Percentiles rank a stretch among this genome's conserved stretches.
Evolutionary conservation across 1,140 invertebrate species (phyloP).

Genomic region (Drosophila melanica): DNA sequence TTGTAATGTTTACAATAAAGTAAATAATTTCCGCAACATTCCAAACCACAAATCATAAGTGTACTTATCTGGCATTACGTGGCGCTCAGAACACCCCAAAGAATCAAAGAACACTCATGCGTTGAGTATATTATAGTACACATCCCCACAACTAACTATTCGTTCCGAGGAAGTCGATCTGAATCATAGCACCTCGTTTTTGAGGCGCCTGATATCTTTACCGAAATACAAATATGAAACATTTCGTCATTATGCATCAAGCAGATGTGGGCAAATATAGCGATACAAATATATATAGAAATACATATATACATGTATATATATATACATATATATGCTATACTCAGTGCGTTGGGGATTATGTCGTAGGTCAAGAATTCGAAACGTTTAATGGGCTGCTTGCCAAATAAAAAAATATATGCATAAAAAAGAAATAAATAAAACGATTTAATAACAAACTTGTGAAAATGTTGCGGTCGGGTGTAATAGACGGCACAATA

Average conservation of each 20-base stretch:
- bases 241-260: slow-evolving; percentile 60
- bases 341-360: not conserved
- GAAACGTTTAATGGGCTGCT: slow-evolving; percentile 35
- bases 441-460: not conserved
- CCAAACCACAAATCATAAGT: not conserved
- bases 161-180: slow-evolving; percentile 30
- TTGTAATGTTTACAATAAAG: too few relatives aligned
- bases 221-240: slow-evolving; percentile 50
- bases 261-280: slow-evolving; percentile 25
- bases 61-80: slow-evolving; percentile 16
- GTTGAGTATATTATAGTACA: slow-evolving; percentile 1
- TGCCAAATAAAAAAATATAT: slow-evolving; percentile 37
- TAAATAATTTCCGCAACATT: not conserved
- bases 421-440: slow-evolving; percentile 8
- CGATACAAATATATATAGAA: too few relatives aligned
- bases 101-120: too few relatives aligned
- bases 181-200: slow-evolving; percentile 15
- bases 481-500: too few relatives aligned
- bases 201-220: slow-evolving; percentile 8
- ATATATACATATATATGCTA: slow-evolving; percentile 12
- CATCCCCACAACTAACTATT: slow-evolving; percentile 14
- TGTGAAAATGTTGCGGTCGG: too few relatives aligned
- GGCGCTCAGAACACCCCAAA: not conserved
- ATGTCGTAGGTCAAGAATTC: slow-evolving; percentile 69
- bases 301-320: slow-evolving; percentile 1